Conservation (phyloP, 2,888 invertebrate genomes). For the Tachystola acroxantha region DNA sequence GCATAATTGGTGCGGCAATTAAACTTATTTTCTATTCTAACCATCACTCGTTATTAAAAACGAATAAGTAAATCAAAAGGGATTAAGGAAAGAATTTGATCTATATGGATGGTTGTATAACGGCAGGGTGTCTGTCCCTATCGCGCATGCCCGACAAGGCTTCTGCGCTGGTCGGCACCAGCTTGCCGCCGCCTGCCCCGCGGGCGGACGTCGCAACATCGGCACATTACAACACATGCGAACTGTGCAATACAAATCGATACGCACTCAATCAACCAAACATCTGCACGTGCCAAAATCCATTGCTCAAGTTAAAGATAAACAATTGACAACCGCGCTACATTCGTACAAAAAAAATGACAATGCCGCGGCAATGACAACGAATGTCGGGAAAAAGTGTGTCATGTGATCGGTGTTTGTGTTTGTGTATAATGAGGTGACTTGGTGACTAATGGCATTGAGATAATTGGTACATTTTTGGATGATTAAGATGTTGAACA, state of each 20-base stretch:
- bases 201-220: constrained; percentile 43
- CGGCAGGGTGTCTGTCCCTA: constrained; percentile 29
- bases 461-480: no score
- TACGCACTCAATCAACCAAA: constrained; percentile 47
- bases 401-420: constrained; percentile 7
- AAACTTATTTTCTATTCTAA: no score
- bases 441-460: neutral
- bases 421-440: constrained; percentile 1
- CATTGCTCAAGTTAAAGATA: constrained; percentile 9
- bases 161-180: constrained; percentile 53
- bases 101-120: constrained; percentile 31
- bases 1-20: no score
- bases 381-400: constrained; percentile 20
- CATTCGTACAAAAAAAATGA: no score
- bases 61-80: no score
- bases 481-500: no score
- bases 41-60: no score
- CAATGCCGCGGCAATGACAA: constrained; percentile 19
- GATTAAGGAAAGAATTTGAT: constrained; percentile 14
- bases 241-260: constrained; percentile 52
- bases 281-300: constrained; percentile 31
- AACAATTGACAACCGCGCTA: constrained; percentile 11
- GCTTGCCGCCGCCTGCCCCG: constrained; percentile 47
- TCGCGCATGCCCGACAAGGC: constrained; percentile 56
- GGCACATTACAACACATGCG: constrained; percentile 19